Evolutionary conservation across 2,113 vertebrate species (phyloP), one percentile per base, ranked within the genome.

Genomic region (Hippolais icterina): DNA sequence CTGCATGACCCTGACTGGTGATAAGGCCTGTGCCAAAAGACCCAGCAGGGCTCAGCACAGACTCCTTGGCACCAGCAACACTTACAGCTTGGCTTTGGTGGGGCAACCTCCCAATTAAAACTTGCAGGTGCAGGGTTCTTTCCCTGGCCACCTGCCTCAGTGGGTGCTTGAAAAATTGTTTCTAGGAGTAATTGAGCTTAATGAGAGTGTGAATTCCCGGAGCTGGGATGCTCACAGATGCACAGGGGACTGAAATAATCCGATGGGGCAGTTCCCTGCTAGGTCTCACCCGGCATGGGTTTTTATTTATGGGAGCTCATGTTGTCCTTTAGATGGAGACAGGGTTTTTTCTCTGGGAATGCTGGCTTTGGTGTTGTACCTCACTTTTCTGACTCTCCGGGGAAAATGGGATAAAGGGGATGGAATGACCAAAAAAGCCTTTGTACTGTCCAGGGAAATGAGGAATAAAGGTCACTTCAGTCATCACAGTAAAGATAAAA

Each of bases 81-180:
- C 33, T 1, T 2, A 60, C 41, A 68, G 63, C 79, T 75, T 13
- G 54, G 60, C 79, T 89, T 60, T 0, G 0, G 35, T 4, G 4
- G 29, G 82, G 29, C 80, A 59, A 3, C n/a, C 59, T 69, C 41
- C 41, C 94, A 74, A 41, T 93, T 86, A 57, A 78, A 93, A 61
- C 54, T 25, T 53, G 76, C 39, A 83, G 90, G 77, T 94, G 92
- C 65, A 29, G 33, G 12, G 69, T 46, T 84, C 91, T 50, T 57
- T 35, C 57, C 64, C 70, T 74, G 52, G 71, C 72, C 86, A 37
- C 64, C 79, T 75, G 54, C 74, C 74, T 60, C 0, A 0, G 8
- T 50, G 80, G 39, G 69, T 52, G 53, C 72, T 69, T 74, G 69
- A 66, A 94, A 91, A 91, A 49, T 21, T 87, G 35, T 92, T 94